Percentiles rank a stretch among this genome's conserved stretches.
These are phyloP conservation scores for Thyatira batis DNA, from an alignment of 2,888 invertebrate genomes.

Conservation along the genomic window DNA sequence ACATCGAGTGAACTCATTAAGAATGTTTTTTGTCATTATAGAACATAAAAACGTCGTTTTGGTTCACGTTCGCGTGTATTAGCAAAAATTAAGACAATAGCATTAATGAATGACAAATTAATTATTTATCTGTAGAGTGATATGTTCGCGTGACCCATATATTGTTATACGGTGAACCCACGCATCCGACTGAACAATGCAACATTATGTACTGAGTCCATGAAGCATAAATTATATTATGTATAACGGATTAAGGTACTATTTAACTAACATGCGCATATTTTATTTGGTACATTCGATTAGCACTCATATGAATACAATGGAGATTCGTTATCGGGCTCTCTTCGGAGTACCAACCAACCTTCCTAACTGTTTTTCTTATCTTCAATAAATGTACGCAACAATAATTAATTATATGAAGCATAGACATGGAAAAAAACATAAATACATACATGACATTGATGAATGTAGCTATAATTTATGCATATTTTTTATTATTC, in stretches of 20 bases:
- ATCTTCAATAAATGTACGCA: conserved; percentile 34
- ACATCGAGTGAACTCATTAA: conserved; percentile 58
- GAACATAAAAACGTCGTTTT: conserved; percentile 36
- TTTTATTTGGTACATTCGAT: conserved; percentile 51
- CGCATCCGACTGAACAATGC: conserved; percentile 57
- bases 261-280: conserved; percentile 44
- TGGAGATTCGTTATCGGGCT: conserved; percentile 51
- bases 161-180: conserved; percentile 42
- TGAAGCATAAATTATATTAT: conserved; percentile 32
- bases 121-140: conserved; percentile 27
- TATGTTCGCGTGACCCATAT: conserved; percentile 47
- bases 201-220: conserved; percentile 46
- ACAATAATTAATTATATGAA: conserved; percentile 30
- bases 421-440: background rate
- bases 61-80: conserved; percentile 26
- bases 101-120: conserved; percentile 32
- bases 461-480: too few relatives aligned
- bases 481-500: too few relatives aligned
- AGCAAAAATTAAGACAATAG: conserved; percentile 19
- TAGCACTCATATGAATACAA: conserved; percentile 66
- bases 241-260: conserved; percentile 42
- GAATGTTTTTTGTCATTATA: conserved; percentile 42
- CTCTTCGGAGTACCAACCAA: conserved; percentile 22
- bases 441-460: too few relatives aligned
- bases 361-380: conserved; percentile 18